A percentile compares a stretch with the other conserved stretches of the same genome.
phyloP scores from a whole-genome alignment of 2,797 vertebrate genomes.

The Acropternis orthonyx region DNA sequence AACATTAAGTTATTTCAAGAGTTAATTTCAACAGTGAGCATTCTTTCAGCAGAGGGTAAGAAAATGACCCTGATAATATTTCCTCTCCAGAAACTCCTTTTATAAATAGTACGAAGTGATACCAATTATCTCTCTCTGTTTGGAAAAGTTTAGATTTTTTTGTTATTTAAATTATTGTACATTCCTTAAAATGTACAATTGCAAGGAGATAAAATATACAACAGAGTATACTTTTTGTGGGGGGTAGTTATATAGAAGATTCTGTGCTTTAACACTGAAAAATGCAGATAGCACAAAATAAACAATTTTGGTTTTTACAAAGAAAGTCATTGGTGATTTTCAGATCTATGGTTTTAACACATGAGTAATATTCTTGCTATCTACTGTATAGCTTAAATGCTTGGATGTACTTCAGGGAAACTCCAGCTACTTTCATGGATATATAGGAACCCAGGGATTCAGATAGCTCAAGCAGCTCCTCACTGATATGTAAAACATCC shows the following conservation, averaged over 20 bases:
- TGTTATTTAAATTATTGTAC: neutral
- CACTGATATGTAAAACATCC: neutral
- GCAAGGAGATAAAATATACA: neutral
- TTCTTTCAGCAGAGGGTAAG: neutral
- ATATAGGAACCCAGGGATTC: neutral
- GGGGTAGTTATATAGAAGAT: neutral
- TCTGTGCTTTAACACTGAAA: neutral
- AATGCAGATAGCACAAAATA: conserved; percentile 26
- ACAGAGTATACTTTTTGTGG: neutral
- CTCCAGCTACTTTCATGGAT: neutral
- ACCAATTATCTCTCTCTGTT: neutral
- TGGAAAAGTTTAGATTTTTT: neutral
- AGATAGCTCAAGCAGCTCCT: neutral
- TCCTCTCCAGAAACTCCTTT: neutral
- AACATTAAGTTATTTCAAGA: neutral
- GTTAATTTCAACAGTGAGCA: neutral
- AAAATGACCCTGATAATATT: neutral
- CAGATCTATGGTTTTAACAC: accelerated
- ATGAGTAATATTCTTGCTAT: neutral
- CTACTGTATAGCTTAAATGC: neutral
- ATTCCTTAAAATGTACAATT: neutral
- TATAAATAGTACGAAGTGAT: neutral
- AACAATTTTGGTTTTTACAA: neutral
- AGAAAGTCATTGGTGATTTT: neutral
- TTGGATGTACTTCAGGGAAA: neutral